Percentiles rank a stretch among this genome's conserved stretches.
phyloP scores from a whole-genome alignment of 1,140 invertebrate species.

The Bombus pyrosoma region DNA sequence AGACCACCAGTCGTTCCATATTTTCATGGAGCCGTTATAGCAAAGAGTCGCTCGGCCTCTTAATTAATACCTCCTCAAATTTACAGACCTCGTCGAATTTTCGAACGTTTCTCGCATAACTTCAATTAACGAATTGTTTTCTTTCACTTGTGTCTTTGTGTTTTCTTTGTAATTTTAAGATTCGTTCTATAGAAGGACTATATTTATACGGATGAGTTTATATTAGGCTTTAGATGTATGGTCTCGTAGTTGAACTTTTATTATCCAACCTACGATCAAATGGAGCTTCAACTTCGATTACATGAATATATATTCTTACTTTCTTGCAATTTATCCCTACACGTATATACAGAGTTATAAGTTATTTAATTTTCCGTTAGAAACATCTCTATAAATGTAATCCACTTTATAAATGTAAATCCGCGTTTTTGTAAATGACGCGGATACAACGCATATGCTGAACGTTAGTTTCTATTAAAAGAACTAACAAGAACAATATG shows the following conservation, averaged over 20 bases:
- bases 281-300: not conserved
- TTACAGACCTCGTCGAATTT: not conserved
- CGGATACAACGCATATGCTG: no score
- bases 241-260: not conserved
- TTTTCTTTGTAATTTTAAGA: not conserved
- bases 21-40: slow-evolving; percentile 33
- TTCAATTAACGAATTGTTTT: not conserved
- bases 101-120: not conserved
- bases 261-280: not conserved
- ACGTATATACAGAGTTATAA: not conserved
- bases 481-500: no score
- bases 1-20: slow-evolving; percentile 23
- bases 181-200: not conserved
- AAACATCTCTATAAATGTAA: no score
- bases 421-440: no score
- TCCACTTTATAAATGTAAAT: no score
- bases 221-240: not conserved
- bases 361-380: no score
- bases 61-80: slow-evolving; percentile 38
- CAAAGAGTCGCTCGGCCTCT: slow-evolving; percentile 1
- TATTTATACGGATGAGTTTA: not conserved
- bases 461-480: no score
- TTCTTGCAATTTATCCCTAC: not conserved
- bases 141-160: not conserved
- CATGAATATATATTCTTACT: no score